phyloP scores from a whole-genome alignment of 2,113 vertebrate species.

The Puma concolor region DNA sequence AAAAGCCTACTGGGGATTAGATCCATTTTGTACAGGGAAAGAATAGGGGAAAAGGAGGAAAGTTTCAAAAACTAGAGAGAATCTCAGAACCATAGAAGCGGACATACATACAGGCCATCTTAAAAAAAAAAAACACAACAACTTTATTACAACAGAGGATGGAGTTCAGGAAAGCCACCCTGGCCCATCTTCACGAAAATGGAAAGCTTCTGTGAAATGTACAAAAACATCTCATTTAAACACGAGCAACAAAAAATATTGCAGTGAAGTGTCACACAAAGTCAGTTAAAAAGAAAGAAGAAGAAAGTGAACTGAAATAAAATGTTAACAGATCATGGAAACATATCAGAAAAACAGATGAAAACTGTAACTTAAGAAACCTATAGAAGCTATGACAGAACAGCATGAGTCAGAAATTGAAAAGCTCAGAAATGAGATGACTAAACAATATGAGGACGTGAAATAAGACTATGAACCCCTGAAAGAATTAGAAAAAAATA shows the following conservation, averaged over 20 bases:
- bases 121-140: neutral
- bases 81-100: neutral
- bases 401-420: neutral
- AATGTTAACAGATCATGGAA: neutral
- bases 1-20: neutral
- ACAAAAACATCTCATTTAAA: neutral
- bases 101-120: neutral
- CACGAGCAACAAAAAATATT: neutral
- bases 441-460: neutral
- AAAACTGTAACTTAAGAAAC: neutral
- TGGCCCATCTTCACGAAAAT: neutral
- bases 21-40: neutral
- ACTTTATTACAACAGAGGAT: neutral
- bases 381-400: neutral
- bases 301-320: neutral
- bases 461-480: neutral
- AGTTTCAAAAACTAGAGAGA: neutral
- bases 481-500: neutral
- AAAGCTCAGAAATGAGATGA: slow-evolving; percentile 7
- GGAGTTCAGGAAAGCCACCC: neutral
- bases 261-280: neutral
- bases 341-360: neutral
- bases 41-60: neutral
- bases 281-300: neutral
- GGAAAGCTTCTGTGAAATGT: neutral